Conservation (phyloP, 2,888 invertebrate species). For the Pristionchus mayeri region DNA sequence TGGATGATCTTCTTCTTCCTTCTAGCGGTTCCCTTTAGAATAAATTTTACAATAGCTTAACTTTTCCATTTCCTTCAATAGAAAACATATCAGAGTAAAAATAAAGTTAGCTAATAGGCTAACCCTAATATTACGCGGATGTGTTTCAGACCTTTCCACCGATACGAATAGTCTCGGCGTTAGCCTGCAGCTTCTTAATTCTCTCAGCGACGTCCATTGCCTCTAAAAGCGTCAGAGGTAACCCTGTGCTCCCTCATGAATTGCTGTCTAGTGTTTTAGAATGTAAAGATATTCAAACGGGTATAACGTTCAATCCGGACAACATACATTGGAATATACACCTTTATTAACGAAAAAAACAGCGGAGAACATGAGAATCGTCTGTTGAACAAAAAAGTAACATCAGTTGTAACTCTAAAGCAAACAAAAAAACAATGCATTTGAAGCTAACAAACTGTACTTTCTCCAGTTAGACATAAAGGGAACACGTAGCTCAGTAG, state of each 20-base stretch:
- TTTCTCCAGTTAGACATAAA: conserved; percentile 8
- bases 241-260: background rate
- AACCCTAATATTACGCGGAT: background rate
- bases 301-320: background rate
- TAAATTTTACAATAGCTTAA: too few relatives aligned
- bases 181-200: conserved; percentile 76
- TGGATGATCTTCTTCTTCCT: conserved; percentile 99
- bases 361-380: conserved; percentile 31
- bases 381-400: background rate
- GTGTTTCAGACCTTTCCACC: conserved; percentile 73
- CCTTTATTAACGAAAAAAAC: conserved; percentile 13
- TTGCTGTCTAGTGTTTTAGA: background rate
- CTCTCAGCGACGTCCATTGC: conserved; percentile 66
- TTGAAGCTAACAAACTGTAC: background rate
- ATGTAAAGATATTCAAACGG: background rate
- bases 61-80: too few relatives aligned
- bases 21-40: conserved; percentile 89
- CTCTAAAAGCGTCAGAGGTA: background rate
- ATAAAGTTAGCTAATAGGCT: background rate
- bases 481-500: conserved; percentile 42
- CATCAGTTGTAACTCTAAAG: conserved; percentile 10
- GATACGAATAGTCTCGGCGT: conserved; percentile 74
- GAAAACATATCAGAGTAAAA: too few relatives aligned
- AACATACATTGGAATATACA: background rate
- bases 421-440: conserved; percentile 34